phyloP scores from a whole-genome alignment of 2,113 vertebrate genomes.

The Dasyprocta punctata region DNA sequence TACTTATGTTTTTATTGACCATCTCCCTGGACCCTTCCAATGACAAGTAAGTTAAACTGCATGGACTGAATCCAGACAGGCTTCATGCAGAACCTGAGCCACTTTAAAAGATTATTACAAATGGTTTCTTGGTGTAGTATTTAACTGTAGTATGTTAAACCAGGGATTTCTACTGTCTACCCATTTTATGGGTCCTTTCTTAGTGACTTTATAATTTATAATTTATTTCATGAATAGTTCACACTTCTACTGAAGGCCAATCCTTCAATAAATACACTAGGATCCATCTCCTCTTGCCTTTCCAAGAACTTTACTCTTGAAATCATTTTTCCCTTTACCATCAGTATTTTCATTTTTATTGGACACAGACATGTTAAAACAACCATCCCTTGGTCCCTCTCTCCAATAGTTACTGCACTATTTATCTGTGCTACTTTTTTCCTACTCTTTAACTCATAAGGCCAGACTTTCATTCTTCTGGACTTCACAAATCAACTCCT shows the following conservation, averaged over 20 bases:
- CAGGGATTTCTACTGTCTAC: background rate
- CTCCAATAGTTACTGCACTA: background rate
- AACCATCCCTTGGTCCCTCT: background rate
- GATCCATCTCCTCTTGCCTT: background rate
- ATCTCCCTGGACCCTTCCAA: background rate
- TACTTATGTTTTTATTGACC: background rate
- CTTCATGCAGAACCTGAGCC: background rate
- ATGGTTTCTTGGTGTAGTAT: background rate
- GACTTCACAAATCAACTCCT: background rate
- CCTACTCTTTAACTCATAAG: background rate
- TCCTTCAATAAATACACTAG: background rate
- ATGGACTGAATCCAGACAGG: background rate
- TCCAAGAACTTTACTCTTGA: background rate
- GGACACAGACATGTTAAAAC: background rate
- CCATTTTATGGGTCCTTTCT: background rate
- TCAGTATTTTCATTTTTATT: background rate
- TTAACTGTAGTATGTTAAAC: background rate
- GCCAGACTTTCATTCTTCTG: background rate
- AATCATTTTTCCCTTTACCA: background rate
- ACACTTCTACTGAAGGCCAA: background rate
- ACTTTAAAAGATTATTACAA: background rate
- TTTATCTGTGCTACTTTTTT: background rate
- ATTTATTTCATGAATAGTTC: background rate
- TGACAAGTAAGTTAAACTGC: background rate
- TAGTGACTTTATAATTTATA: background rate